Evolutionary conservation across 1,140 invertebrate species (phyloP).

Genomic region (Drosophila prosaltans): DNA sequence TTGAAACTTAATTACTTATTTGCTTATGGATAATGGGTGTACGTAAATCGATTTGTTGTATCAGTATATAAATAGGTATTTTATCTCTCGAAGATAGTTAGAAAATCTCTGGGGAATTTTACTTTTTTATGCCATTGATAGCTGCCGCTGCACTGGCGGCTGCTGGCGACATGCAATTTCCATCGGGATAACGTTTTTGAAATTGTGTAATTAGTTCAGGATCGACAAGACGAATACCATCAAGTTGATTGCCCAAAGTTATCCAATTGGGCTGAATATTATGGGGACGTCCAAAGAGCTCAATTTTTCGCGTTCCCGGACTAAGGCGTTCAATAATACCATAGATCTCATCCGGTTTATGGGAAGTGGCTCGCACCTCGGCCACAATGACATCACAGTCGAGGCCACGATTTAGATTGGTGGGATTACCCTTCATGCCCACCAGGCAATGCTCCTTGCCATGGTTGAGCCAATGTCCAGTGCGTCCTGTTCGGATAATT

Average conservation of each 20-base stretch:
- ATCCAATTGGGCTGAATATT: slow-evolving; percentile 99
- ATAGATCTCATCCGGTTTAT: slow-evolving; percentile 99
- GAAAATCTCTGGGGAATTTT: slow-evolving; percentile 25
- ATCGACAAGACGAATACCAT: slow-evolving; percentile 92
- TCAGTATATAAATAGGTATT: no score
- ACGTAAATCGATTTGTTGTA: not conserved
- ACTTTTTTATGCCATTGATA: slow-evolving; percentile 66
- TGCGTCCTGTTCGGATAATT: slow-evolving; percentile 97
- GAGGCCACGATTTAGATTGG: slow-evolving; percentile 94
- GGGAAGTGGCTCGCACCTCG: slow-evolving; percentile 97
- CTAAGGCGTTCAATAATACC: slow-evolving; percentile 94
- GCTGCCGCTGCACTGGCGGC: slow-evolving; percentile 45
- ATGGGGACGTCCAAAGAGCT: slow-evolving; percentile 98
- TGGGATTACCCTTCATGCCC: slow-evolving; percentile 97
- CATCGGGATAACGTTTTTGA: slow-evolving; percentile 96
- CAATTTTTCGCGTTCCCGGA: slow-evolving; percentile 97
- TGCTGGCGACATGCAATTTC: slow-evolving; percentile 84
- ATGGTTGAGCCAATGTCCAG: slow-evolving; percentile 99
- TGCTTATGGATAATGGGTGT: not conserved
- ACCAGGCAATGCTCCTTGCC: slow-evolving; percentile 99
- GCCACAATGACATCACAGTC: slow-evolving; percentile 99
- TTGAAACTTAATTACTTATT: not conserved
- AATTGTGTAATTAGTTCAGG: slow-evolving; percentile 95
- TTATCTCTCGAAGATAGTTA: slow-evolving; percentile 13
- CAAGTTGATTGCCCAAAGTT: slow-evolving; percentile 78